A percentile compares a stretch with the other conserved stretches of the same genome.
Evolutionary conservation across 2,888 invertebrate genomes (phyloP).

Genomic region (Cremastobaeus sp.): DNA sequence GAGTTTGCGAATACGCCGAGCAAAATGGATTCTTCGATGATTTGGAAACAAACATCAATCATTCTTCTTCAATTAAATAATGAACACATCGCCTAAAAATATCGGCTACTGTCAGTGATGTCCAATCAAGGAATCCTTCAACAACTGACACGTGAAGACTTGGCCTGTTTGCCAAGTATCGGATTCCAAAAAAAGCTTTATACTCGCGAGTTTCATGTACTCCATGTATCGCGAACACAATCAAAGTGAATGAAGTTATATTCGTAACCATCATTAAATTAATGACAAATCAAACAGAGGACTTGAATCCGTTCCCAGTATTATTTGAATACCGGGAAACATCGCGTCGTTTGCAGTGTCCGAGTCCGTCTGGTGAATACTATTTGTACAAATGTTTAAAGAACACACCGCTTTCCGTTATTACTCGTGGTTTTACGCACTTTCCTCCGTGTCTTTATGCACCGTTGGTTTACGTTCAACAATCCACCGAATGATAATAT

Average conservation of each 20-base stretch:
- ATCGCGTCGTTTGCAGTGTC: neutral
- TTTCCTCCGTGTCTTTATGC: constrained; percentile 3
- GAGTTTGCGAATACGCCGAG: too few relatives aligned
- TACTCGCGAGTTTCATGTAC: too few relatives aligned
- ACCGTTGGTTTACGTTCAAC: constrained; percentile 25
- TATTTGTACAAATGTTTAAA: constrained; percentile 29
- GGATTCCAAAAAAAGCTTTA: too few relatives aligned
- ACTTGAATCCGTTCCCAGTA: constrained; percentile 19
- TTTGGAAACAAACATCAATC: too few relatives aligned
- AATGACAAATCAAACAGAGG: constrained; percentile 53
- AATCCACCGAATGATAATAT: constrained; percentile 9
- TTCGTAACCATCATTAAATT: constrained; percentile 45
- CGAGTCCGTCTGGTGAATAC: neutral
- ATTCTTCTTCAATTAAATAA: too few relatives aligned
- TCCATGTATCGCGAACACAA: too few relatives aligned
- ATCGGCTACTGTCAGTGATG: too few relatives aligned
- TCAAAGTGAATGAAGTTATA: constrained; percentile 9
- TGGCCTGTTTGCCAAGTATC: too few relatives aligned
- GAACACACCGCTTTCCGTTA: constrained; percentile 23
- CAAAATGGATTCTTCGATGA: too few relatives aligned
- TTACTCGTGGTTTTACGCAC: constrained; percentile 17
- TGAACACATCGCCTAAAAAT: too few relatives aligned
- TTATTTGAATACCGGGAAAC: constrained; percentile 15
- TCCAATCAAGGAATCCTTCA: too few relatives aligned
- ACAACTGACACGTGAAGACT: too few relatives aligned